phyloP scores from a whole-genome alignment of 2,888 invertebrate species.

The Drosophila niveifrons region DNA sequence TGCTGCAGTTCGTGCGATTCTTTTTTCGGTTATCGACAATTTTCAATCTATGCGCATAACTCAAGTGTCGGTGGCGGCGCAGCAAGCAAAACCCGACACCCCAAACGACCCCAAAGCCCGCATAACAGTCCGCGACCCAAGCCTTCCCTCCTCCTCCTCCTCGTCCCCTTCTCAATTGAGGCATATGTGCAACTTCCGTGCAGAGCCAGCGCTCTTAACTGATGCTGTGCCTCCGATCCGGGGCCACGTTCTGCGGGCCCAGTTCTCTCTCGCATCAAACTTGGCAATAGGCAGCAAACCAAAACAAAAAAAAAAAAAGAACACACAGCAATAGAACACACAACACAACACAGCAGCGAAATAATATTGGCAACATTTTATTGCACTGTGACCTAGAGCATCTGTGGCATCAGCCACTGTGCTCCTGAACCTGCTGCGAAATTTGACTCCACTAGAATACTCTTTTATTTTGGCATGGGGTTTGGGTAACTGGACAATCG shows the following conservation, averaged over 20 bases:
- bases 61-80: conserved; percentile 69
- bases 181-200: conserved; percentile 82
- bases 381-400: conserved; percentile 79
- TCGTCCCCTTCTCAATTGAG: conserved; percentile 18
- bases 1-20: conserved; percentile 73
- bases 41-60: conserved; percentile 81
- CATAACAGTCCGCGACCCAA: conserved; percentile 57
- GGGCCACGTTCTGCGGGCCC: conserved; percentile 53
- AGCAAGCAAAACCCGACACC: conserved; percentile 58
- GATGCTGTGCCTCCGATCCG: conserved; percentile 67
- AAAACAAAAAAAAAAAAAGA: conserved; percentile 25
- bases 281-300: conserved; percentile 75
- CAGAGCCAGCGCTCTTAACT: conserved; percentile 72
- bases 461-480: conserved; percentile 19
- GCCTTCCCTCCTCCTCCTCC: not conserved
- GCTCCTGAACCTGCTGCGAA: conserved; percentile 63
- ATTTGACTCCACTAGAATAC: conserved; percentile 65
- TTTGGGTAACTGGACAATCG: conserved; percentile 51
- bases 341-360: conserved; percentile 64
- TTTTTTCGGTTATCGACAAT: conserved; percentile 79
- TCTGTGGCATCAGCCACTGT: conserved; percentile 55
- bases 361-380: conserved; percentile 83
- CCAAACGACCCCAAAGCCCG: conserved; percentile 62
- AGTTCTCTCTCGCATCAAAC: conserved; percentile 66
- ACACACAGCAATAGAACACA: conserved; percentile 61